Percentiles rank a stretch among this genome's conserved stretches.
Conservation (phyloP, 2,797 vertebrate species). For the Rhinogobio ventralis region DNA sequence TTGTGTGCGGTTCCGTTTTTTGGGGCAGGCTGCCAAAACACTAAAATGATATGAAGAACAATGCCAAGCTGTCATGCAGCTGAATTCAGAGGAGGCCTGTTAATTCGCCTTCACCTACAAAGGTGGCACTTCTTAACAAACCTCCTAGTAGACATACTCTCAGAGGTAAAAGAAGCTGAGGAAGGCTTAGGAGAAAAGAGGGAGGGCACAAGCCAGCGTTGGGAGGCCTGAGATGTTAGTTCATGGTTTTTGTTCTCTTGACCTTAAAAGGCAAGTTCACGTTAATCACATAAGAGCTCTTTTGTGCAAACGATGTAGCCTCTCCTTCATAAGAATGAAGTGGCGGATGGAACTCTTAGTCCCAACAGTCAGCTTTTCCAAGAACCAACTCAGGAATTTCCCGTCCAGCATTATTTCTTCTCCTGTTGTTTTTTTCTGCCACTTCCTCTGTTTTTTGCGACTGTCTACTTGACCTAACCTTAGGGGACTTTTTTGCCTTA, state of each 20-base stretch:
- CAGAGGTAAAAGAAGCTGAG: conserved; percentile 5
- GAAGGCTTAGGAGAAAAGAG: conserved; percentile 2
- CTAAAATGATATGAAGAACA: conserved; percentile 64
- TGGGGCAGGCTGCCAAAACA: conserved; percentile 64
- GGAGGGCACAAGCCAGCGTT: neutral
- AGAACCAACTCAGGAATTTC: conserved; percentile 75
- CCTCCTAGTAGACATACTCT: conserved; percentile 37
- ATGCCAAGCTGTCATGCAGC: conserved; percentile 63
- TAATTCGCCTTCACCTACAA: conserved; percentile 56
- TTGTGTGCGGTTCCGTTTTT: conserved; percentile 68
- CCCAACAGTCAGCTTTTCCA: conserved; percentile 72
- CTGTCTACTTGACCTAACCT: conserved; percentile 67
- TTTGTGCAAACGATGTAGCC: conserved; percentile 41
- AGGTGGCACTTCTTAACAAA: conserved; percentile 51
- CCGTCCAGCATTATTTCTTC: conserved; percentile 64
- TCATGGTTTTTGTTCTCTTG: conserved; percentile 51
- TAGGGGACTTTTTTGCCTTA: conserved; percentile 67
- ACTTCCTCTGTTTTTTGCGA: conserved; percentile 71
- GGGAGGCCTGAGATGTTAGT: conserved; percentile 44
- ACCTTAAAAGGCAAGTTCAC: conserved; percentile 63
- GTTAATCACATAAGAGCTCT: conserved; percentile 52
- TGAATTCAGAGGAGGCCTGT: conserved; percentile 62
- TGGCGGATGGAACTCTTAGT: conserved; percentile 35
- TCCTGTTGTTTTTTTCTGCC: conserved; percentile 64
- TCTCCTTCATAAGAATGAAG: conserved; percentile 38